phyloP scores from a whole-genome alignment of 2,888 invertebrate species.

The Galeopsomyia nigrocyanea region DNA sequence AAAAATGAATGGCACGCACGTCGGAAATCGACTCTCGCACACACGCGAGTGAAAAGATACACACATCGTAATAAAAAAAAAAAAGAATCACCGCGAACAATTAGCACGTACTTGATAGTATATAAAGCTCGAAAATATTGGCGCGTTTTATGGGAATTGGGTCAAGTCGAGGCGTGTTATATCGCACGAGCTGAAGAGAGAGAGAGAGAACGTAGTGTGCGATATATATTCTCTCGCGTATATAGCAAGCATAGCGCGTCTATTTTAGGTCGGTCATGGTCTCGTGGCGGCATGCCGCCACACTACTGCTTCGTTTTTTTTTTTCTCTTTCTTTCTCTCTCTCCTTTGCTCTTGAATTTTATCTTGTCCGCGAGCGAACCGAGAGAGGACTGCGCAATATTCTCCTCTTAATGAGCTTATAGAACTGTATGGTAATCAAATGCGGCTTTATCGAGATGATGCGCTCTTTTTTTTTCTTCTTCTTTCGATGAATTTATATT shows the following conservation, averaged over 20 bases:
- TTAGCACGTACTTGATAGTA: background rate
- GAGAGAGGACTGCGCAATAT: background rate
- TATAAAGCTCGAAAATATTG: constrained; percentile 1
- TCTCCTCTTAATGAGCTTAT: no score
- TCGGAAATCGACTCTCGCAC: no score
- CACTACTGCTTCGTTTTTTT: background rate
- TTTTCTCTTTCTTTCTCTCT: background rate
- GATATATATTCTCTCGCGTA: no score
- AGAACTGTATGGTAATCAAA: no score
- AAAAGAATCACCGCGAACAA: no score
- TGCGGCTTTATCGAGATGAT: no score
- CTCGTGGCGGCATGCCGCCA: constrained; percentile 2
- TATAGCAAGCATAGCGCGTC: background rate
- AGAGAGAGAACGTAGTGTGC: no score
- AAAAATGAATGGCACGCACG: no score
- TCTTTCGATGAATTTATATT: no score
- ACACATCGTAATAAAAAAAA: no score
- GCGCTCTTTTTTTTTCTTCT: no score
- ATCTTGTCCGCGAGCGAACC: background rate
- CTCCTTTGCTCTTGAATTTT: constrained; percentile 20
- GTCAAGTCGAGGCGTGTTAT: constrained; percentile 13
- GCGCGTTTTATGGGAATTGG: constrained; percentile 18
- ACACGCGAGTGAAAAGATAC: no score
- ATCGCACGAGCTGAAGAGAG: background rate
- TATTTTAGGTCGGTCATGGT: constrained; percentile 31